phyloP scores from a whole-genome alignment of 2,113 vertebrate genomes.

The Phocoena sinus region DNA sequence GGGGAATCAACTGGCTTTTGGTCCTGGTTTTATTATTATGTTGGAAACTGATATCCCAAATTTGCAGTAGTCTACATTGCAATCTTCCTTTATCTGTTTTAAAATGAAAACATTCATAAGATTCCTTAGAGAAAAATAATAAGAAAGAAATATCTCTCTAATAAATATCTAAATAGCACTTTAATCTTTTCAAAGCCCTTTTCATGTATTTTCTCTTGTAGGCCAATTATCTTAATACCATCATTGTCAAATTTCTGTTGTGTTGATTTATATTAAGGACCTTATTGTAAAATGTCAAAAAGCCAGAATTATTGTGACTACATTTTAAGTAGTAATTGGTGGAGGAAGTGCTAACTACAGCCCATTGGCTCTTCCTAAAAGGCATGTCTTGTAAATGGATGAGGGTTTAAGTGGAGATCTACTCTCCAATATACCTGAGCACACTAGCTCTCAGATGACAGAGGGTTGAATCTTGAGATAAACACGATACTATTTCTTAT shows the following conservation, averaged over 20 bases:
- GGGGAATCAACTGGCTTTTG: conserved; percentile 31
- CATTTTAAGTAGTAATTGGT: neutral
- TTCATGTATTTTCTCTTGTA: conserved; percentile 30
- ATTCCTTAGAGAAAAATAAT: conserved; percentile 41
- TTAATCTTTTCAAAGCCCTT: conserved; percentile 34
- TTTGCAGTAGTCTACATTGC: neutral
- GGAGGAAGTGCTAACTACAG: neutral
- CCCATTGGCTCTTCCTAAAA: neutral
- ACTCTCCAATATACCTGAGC: neutral
- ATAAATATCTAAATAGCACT: neutral
- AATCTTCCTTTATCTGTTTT: conserved; percentile 67
- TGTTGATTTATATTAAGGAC: neutral
- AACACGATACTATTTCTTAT: neutral
- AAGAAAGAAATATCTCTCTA: conserved; percentile 22
- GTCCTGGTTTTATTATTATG: conserved; percentile 67
- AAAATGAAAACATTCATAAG: conserved; percentile 58
- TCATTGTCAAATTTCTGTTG: conserved; percentile 34
- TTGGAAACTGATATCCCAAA: neutral
- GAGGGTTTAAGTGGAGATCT: neutral
- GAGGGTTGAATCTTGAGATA: neutral
- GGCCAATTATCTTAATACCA: neutral
- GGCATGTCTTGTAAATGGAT: neutral
- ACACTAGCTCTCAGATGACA: neutral
- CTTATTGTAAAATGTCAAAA: conserved; percentile 23
- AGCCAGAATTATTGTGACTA: conserved; percentile 1